Evolutionary conservation across 2,888 invertebrate genomes (phyloP), one percentile per base, ranked within the genome.

Genomic region (Criorhina ranunculi): DNA sequence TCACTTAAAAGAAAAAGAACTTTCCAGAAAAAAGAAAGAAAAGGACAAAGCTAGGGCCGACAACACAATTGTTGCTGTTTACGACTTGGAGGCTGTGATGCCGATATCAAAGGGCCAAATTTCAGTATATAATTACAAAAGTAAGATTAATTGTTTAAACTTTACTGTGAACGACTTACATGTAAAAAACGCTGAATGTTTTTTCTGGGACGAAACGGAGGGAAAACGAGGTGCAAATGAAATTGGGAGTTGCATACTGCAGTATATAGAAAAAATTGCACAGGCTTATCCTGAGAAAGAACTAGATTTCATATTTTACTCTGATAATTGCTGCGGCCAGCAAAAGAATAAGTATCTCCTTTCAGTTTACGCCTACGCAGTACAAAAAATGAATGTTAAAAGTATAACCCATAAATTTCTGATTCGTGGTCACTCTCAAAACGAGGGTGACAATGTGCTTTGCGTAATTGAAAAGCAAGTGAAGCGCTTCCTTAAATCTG

Each of bases 211-310:
- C 64, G 60, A 62, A 59, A 60, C 15, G 42, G 42, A 60, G 24
- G 40, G 59, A 60, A 62, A 62, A 46, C 62, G 33, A 46, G 62
- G 44, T 62, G 62, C 44, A 9, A 7, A 15, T 44, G 62, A 62
- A 46, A 62, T 62, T 46, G 31, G 62, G 15, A 62, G 44, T 62
- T 62, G 62, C 44, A 17, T 62, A 60, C 29, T 60, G 17, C 15
- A 62, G 15, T 62, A 46, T 46, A 62, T 62, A 46, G 35, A 64
- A 35, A 64, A 35, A 64, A 46, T 49, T 35, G n/a, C 62, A 31
- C 44, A 64, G 19, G 46, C 46, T 35, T 33, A 64, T 49, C 3
- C 51, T 51, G 42, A 42, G 15, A 15, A 42, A 42, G 42, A 42
- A 42, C 42, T 15, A 15, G 42, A 42, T 15, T 42, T 42, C 15